These are phyloP conservation scores for Phodopus roborovskii DNA, from an alignment of 2,113 vertebrate species.

Conservation along the genomic window DNA sequence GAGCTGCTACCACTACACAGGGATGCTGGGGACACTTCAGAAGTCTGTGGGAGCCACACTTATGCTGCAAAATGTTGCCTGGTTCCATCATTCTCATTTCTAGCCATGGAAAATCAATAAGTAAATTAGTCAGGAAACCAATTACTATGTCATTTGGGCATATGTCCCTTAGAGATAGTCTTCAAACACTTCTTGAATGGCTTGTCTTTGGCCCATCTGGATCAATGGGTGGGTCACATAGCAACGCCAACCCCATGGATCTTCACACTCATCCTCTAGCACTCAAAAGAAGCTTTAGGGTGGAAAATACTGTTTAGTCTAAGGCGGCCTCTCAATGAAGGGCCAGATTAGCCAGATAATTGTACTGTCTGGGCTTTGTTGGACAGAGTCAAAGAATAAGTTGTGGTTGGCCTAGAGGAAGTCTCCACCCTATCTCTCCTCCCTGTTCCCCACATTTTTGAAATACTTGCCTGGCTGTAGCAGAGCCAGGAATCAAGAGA, in stretches of 20 bases:
- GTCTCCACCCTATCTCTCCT: slow-evolving; percentile 51
- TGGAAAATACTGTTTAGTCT: slow-evolving; percentile 76
- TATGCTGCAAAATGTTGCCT: not conserved
- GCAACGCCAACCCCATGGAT: not conserved
- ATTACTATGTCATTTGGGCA: slow-evolving; percentile 44
- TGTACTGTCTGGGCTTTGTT: slow-evolving; percentile 72
- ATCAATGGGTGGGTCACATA: not conserved
- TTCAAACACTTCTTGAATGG: not conserved
- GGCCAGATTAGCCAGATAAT: slow-evolving; percentile 72
- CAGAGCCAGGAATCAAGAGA: slow-evolving; percentile 42
- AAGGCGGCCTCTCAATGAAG: slow-evolving; percentile 63
- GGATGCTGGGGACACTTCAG: not conserved
- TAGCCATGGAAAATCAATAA: not conserved
- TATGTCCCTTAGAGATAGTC: not conserved
- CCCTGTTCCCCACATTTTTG: slow-evolving; percentile 36
- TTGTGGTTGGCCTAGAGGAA: slow-evolving; percentile 73
- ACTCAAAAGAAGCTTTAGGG: slow-evolving; percentile 24
- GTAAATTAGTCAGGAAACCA: slow-evolving; percentile 43
- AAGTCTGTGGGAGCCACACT: not conserved
- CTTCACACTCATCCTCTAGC: not conserved
- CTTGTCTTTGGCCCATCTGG: not conserved
- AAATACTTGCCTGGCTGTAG: slow-evolving; percentile 4
- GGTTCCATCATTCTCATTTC: not conserved
- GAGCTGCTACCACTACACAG: not conserved
- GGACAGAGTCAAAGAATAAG: slow-evolving; percentile 58